A percentile compares a stretch with the other conserved stretches of the same genome.
These are phyloP conservation scores for Halcyon senegalensis DNA, from an alignment of 2,113 vertebrate species.

Conservation along the genomic window DNA sequence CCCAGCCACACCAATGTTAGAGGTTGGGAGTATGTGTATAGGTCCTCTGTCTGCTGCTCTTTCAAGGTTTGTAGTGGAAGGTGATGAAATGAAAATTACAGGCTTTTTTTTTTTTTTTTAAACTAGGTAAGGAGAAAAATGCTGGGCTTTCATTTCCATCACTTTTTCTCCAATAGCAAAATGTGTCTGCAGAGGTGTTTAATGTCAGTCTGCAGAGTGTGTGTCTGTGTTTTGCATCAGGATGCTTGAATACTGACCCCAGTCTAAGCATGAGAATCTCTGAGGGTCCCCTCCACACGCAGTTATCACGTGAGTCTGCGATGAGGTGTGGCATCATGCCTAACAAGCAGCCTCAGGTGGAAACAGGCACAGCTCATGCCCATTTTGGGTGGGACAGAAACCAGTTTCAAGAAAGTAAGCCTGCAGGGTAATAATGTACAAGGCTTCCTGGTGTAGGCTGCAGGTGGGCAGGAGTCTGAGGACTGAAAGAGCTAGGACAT, in stretches of 20 bases:
- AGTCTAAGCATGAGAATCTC: not conserved
- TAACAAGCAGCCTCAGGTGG: not conserved
- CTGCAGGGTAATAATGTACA: not conserved
- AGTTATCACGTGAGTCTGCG: not conserved
- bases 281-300: not conserved
- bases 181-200: conserved; percentile 5
- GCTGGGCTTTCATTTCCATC: conserved; percentile 23
- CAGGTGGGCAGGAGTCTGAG: not conserved
- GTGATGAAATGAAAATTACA: conserved; percentile 30
- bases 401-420: conserved; percentile 2
- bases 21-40: not conserved
- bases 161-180: not conserved
- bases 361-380: not conserved
- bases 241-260: not conserved
- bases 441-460: not conserved
- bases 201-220: not conserved
- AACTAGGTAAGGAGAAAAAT: conserved; percentile 11
- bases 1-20: not conserved
- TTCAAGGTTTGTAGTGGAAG: conserved; percentile 16
- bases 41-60: conserved; percentile 37
- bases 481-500: not conserved
- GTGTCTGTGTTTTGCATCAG: conserved; percentile 6
- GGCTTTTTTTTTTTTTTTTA: not conserved
- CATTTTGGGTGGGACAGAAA: not conserved
- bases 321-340: not conserved